Evolutionary conservation across 1,140 invertebrate genomes (phyloP).

Genomic region (Musca vetustissima): DNA sequence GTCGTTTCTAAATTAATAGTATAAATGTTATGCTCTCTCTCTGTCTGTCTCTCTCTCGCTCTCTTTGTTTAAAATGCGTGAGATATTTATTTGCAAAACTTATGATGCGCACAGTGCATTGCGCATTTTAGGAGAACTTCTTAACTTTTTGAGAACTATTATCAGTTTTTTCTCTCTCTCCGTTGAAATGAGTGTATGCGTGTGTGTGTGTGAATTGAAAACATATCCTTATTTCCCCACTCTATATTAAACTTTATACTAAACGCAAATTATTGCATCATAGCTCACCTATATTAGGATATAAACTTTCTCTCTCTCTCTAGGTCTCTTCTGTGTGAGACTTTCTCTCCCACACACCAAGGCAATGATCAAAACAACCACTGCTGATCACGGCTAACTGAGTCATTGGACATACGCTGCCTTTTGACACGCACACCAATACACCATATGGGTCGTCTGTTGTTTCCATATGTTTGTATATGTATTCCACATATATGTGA

Average conservation of each 20-base stretch:
- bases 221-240: background rate
- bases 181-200: too few species aligned
- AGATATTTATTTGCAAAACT: too few species aligned
- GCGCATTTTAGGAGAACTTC: background rate
- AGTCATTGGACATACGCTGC: background rate
- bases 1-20: too few species aligned
- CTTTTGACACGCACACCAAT: slow-evolving; percentile 7
- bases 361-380: too few species aligned
- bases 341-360: slow-evolving; percentile 2
- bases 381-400: background rate
- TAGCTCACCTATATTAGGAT: background rate
- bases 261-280: slow-evolving; percentile 30
- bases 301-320: background rate
- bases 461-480: too few species aligned
- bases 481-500: too few species aligned
- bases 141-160: background rate
- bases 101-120: slow-evolving; percentile 1
- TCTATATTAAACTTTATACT: slow-evolving; percentile 29
- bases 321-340: background rate
- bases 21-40: too few species aligned
- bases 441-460: background rate
- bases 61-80: too few species aligned
- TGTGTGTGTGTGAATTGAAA: too few species aligned
- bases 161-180: background rate
- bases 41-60: too few species aligned